Base-by-base conservation (phyloP, 2,888 invertebrate species). In the Drosophila anceps region DNA sequence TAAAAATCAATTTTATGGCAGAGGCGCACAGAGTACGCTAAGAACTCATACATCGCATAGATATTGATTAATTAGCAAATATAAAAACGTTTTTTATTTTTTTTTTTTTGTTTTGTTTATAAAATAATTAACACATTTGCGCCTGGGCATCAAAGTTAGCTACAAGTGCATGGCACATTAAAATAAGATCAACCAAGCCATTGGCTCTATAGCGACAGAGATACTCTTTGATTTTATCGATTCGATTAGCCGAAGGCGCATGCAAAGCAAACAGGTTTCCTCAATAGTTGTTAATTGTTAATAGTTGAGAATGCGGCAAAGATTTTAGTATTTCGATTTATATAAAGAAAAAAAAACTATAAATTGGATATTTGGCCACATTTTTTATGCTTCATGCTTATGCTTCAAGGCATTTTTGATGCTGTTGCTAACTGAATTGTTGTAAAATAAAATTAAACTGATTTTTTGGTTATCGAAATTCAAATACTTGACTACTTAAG, bases 11-110 rank as follows among this genome's bases (percentile, higher is more conserved):
- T 78, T 77, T 74, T 67, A 70, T 61, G 60, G 59, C 53, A 46
- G 43, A 12, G 62, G 44, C 65, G 58, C 37, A 72, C 46, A 55
- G 54, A 69, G 61, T 44, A 46, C 58, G 61, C 31, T 48, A 20
- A 29, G 48, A 54, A 15, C 37, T 24, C 29, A 13, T 27, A 48
- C 33, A 33, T 27, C 41, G 41, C 20, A 54, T 64, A 41, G 57
- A 58, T 69, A 70, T 72, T 60, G 51, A 69, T 58, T 72, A 75
- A 86, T 86, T 86, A 83, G 74, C 79, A 70, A 63, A 67, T 63
- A 35, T 51, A 48, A 48, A 41, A 66, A 20, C 9, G 1, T 12
- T 3, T 20, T 24, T 13, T 8, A 24, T 15, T 7, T 48, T 35
- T 35, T 35, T 41, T 54, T 66, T 48, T 35, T 35, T 35, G 18